Evolutionary conservation across 1,140 invertebrate species (phyloP), one percentile per base, ranked within the genome.

Genomic region (Acromyrmex heyeri): DNA sequence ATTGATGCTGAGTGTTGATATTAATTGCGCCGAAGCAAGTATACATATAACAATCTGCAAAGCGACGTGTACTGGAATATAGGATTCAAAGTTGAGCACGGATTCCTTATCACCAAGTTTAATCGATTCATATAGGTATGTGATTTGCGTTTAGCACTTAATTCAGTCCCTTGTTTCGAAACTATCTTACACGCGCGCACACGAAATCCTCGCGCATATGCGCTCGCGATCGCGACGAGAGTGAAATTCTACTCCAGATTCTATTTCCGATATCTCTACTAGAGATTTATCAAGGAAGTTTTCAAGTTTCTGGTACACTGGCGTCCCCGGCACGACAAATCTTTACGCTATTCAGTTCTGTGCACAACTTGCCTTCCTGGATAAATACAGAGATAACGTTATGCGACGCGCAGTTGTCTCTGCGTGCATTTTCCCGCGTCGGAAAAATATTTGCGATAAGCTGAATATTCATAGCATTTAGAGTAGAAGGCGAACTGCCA

Each of bases 261-360:
- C 79, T 75, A 83, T 73, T 73, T 73, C 67, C 79, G 79, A 73
- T 73, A 82, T 75, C 77, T 53, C 53, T 59, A 2, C 1, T 48
- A 27, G 70, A 59, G 78, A 88, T 88, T 85, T 87, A 82, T 77
- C 87, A 77, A 44, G 4, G 14, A 88, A 88, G 1, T 38, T 38
- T 38, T 38, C 34, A 38, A 38, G 70, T 88, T 88, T 67, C 67
- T 30, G 69, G 50, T 69, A 82, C 24, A 38, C 65, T 6, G n/a
- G 21, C 27, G 8, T 69, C 4, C 50, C 44, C 55, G 57, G 24
- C 24, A 55, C 24, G 78, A 70, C 79, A 82, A 82, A 82, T 82
- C 79, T 82, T 82, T 48, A 59, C 69, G 38, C 38, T 73, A 48
- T 73, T 82, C 79, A 38, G 18, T 75, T 61, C 67, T 48, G 21